These are phyloP conservation scores for Gallinago undulata DNA, from an alignment of 2,113 vertebrate genomes.

Conservation along the genomic window DNA sequence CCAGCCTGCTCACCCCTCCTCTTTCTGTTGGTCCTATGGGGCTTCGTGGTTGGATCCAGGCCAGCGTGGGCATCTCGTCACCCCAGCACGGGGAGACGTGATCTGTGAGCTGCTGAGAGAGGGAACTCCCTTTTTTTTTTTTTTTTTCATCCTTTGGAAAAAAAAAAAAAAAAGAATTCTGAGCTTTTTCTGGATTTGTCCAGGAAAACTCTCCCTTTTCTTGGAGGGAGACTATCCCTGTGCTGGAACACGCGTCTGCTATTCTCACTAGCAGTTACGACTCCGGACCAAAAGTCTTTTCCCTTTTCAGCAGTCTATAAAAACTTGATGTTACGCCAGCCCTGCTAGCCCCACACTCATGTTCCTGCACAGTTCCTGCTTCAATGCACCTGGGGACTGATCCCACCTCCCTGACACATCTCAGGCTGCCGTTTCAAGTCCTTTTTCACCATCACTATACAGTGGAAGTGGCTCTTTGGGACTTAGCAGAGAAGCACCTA, in stretches of 20 bases:
- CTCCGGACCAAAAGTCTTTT: constrained; percentile 31
- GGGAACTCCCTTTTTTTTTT: background rate
- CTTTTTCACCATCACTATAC: background rate
- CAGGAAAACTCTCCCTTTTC: constrained; percentile 45
- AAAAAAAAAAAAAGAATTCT: background rate
- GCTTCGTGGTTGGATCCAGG: background rate
- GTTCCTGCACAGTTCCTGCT: background rate
- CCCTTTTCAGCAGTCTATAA: constrained; percentile 38
- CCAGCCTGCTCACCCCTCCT: background rate
- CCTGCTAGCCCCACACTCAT: background rate
- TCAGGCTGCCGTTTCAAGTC: background rate
- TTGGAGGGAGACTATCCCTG: constrained; percentile 17
- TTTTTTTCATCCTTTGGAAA: background rate
- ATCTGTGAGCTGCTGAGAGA: background rate
- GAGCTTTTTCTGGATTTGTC: constrained; percentile 1
- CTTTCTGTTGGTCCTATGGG: background rate
- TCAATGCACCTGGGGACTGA: background rate
- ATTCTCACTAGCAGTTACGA: background rate
- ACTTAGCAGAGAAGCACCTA: background rate
- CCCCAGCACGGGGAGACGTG: background rate
- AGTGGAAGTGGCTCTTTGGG: background rate
- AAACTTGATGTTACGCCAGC: constrained; percentile 68
- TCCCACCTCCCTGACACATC: background rate
- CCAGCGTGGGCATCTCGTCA: background rate
- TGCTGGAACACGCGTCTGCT: constrained; percentile 20